Base-by-base conservation (phyloP, 2,888 invertebrate species). In the Machimus rusticus region DNA sequence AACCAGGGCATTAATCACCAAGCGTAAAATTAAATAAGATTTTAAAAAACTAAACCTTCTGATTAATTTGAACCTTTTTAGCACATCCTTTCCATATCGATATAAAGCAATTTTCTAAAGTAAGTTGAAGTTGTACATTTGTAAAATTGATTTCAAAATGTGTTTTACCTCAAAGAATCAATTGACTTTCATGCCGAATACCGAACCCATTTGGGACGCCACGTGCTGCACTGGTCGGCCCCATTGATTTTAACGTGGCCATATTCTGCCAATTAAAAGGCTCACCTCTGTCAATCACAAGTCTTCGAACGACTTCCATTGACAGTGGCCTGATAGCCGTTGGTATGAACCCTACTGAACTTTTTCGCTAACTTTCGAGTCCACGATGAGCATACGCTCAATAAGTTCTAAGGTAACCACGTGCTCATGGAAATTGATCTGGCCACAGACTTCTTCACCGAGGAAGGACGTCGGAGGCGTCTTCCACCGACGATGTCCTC, bases 381-480 rank as follows among this genome's bases (percentile, higher is more conserved):
- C 19, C n/a, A 37, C 66, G 43, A 74, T 34, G 37, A 39, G 51
- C 23, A 37, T 23, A 43, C 51, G 77, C 46, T 43, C 76, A 34
- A 34, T 86, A 51, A 74, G 76, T 43, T 86, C 14, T 23, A 1
- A 51, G 86, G 74, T 86, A 55, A 77, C 51, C 51, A 77, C 55
- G 46, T 76, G 34, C 34, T 55, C 77, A 76, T 74, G 19, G 76
- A 77, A 74, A 76, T 85, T 37, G 86, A 51, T 86, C 31, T 55
- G 46, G 31, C 85, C 43, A 16, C 14, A 34, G 51, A 74, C 31
- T 74, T 55, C 34, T 39, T 19, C 19, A 51, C 8, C 14, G 19
- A n/a, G 74, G 19, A 37, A 14, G 39, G 51, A 19, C 19, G 37
- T 19, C 8, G 19, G 23, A 28, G 23, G 19, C 74, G 37, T 28